These are phyloP conservation scores for Morpho helenor DNA, from an alignment of 2,888 invertebrate species.

Conservation along the genomic window DNA sequence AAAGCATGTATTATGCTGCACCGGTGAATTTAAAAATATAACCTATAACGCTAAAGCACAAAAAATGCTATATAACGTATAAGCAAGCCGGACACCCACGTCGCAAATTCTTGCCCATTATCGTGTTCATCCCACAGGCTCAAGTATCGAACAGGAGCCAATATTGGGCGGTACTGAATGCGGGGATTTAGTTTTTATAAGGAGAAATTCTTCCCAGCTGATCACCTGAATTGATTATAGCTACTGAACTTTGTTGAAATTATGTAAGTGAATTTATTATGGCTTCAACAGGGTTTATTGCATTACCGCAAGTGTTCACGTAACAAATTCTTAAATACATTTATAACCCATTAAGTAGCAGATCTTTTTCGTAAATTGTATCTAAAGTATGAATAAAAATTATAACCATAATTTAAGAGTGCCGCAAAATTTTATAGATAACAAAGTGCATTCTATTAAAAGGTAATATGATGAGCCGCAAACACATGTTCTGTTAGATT, in stretches of 20 bases:
- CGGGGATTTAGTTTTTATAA: conserved; percentile 57
- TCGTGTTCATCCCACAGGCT: conserved; percentile 66
- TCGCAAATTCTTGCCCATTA: conserved; percentile 60
- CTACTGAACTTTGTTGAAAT: conserved; percentile 18
- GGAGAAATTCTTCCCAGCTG: conserved; percentile 52
- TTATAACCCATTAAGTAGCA: conserved; percentile 9
- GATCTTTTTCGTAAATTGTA: conserved; percentile 4
- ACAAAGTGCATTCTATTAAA: conserved; percentile 10
- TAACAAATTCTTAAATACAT: conserved; percentile 3
- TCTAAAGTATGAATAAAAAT: conserved; percentile 6
- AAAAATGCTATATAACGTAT: conserved; percentile 63
- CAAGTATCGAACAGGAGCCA: conserved; percentile 66
- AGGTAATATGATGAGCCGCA: conserved; percentile 14
- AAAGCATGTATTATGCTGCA: conserved; percentile 58
- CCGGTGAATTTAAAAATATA: conserved; percentile 49
- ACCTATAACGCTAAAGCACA: conserved; percentile 37
- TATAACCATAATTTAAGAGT: conserved; percentile 2
- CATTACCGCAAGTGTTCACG: conserved; percentile 4
- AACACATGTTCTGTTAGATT: conserved; percentile 32
- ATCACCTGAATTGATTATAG: conserved; percentile 39
- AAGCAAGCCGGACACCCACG: conserved; percentile 70
- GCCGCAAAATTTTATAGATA: conserved; percentile 9
- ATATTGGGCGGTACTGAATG: conserved; percentile 51
- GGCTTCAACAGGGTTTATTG: conserved; percentile 19
- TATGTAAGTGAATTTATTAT: conserved; percentile 18